These are phyloP conservation scores for Microcebus jonahi DNA, from an alignment of 2,113 vertebrate genomes.

Conservation along the genomic window DNA sequence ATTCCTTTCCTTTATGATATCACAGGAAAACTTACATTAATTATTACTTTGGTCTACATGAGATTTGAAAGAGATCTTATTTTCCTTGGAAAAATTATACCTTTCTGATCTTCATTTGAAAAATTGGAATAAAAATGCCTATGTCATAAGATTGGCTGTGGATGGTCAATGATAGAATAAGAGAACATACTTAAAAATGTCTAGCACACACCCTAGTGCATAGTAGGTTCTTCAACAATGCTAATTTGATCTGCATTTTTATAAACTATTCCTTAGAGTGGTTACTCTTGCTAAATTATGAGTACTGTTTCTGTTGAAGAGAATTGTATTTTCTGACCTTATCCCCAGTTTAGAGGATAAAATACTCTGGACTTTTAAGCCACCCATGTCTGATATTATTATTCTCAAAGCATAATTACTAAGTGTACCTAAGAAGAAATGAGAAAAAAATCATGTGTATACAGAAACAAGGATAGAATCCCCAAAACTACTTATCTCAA, in stretches of 20 bases:
- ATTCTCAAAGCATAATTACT: not conserved
- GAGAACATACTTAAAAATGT: not conserved
- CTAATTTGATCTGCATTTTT: not conserved
- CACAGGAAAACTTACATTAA: not conserved
- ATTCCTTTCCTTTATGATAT: not conserved
- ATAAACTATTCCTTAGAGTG: not conserved
- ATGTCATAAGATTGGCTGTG: not conserved
- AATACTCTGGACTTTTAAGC: not conserved
- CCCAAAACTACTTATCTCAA: not conserved
- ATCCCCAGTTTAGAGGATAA: not conserved
- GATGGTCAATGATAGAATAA: not conserved
- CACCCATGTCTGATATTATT: not conserved
- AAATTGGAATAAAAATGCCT: not conserved
- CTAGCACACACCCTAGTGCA: not conserved
- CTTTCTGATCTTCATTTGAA: not conserved
- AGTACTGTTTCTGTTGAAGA: not conserved
- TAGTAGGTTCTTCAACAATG: not conserved
- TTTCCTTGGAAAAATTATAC: not conserved
- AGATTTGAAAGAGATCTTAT: slow-evolving; percentile 1
- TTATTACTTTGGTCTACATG: not conserved
- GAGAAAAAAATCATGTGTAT: not conserved
- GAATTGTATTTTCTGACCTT: not conserved
- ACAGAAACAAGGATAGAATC: not conserved
- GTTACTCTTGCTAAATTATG: not conserved
- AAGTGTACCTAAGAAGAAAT: not conserved